These are phyloP conservation scores for Pammene fasciana DNA, from an alignment of 2,888 invertebrate species.

Conservation along the genomic window DNA sequence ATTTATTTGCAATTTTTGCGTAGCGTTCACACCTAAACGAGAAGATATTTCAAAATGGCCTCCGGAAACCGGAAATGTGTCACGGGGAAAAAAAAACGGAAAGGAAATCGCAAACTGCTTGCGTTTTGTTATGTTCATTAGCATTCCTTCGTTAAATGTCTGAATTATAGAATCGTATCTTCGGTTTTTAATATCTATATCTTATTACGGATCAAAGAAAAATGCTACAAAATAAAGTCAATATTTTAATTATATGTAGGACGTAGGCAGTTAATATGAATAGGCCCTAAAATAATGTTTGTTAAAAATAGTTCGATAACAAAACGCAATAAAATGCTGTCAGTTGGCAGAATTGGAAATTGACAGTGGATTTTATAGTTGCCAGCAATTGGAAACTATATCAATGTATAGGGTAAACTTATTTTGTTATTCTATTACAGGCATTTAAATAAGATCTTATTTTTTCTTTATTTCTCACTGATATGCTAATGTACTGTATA, in stretches of 20 bases:
- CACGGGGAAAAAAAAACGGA: constrained; percentile 17
- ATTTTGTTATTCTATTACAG: background rate
- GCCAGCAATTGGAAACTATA: constrained; percentile 7
- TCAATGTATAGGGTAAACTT: constrained; percentile 9
- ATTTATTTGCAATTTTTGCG: constrained; percentile 18
- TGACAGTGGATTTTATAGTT: constrained; percentile 22
- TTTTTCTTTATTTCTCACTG: too few species aligned
- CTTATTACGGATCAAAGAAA: too few species aligned
- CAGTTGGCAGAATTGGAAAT: constrained; percentile 20
- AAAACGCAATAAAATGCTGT: constrained; percentile 6
- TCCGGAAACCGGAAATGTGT: constrained; percentile 36
- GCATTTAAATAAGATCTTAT: too few species aligned
- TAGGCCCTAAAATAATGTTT: too few species aligned
- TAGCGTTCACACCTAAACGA: constrained; percentile 24
- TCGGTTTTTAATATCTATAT: too few species aligned
- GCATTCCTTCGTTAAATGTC: too few species aligned
- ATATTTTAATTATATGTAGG: too few species aligned
- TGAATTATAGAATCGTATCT: too few species aligned
- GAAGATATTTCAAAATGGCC: constrained; percentile 35
- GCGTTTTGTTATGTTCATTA: constrained; percentile 6
- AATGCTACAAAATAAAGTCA: too few species aligned
- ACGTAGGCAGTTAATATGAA: too few species aligned
- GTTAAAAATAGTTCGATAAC: background rate
- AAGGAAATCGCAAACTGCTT: constrained; percentile 11
- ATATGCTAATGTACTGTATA: too few species aligned